A percentile compares a stretch with the other conserved stretches of the same genome.
These are phyloP conservation scores for Pygmarrhopalites habei DNA, from an alignment of 1,140 invertebrate genomes.

Conservation along the genomic window DNA sequence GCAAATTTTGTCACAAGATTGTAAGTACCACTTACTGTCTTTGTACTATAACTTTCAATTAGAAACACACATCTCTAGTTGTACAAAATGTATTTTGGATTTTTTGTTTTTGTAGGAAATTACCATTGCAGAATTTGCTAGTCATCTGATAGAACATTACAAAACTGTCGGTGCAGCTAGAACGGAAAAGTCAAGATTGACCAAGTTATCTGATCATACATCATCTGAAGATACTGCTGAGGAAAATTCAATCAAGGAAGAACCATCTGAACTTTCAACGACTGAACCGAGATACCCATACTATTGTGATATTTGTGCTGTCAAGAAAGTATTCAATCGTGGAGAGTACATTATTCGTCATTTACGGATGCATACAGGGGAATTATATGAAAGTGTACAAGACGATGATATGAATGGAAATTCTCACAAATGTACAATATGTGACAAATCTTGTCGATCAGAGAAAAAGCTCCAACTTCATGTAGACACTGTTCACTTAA, in stretches of 20 bases:
- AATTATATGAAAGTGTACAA: slow-evolving; percentile 44
- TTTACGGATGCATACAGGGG: slow-evolving; percentile 50
- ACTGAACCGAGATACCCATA: slow-evolving; percentile 38
- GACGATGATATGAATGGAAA: no score
- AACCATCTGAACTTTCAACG: not conserved
- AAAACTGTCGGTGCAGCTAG: slow-evolving; percentile 35
- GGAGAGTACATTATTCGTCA: slow-evolving; percentile 48
- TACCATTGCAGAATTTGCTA: slow-evolving; percentile 38
- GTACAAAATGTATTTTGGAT: no score
- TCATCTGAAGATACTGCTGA: not conserved
- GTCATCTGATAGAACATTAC: slow-evolving; percentile 43
- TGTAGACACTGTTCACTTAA: not conserved
- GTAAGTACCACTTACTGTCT: slow-evolving; percentile 15
- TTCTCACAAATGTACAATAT: no score
- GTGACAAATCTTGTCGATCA: no score
- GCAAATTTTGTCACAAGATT: slow-evolving; percentile 24
- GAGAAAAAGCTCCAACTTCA: no score
- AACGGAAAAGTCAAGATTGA: slow-evolving; percentile 22
- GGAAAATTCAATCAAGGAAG: not conserved
- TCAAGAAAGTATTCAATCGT: slow-evolving; percentile 46
- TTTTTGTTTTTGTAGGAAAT: slow-evolving; percentile 5
- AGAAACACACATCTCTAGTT: no score
- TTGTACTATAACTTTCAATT: no score
- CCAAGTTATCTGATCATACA: not conserved
- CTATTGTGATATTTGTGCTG: slow-evolving; percentile 50